Percentiles rank a stretch among this genome's conserved stretches.
Evolutionary conservation across 1,140 invertebrate genomes (phyloP).

Genomic region (Achroia grisella): DNA sequence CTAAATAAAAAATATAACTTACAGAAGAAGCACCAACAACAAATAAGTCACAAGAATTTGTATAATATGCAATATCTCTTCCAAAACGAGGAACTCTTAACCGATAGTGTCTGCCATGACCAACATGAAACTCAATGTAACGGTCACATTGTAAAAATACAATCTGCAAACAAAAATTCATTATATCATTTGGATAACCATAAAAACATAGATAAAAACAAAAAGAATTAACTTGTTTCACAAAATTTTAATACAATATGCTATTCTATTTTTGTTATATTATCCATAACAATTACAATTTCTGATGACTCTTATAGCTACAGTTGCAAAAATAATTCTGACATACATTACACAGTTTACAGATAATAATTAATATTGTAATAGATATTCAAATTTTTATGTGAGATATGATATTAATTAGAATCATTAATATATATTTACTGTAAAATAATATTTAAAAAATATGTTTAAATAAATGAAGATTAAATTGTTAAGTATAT

Average conservation of each 20-base stretch:
- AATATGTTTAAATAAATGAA: no score
- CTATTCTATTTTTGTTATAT: no score
- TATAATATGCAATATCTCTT: conserved; percentile 94
- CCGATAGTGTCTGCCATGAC: conserved; percentile 92
- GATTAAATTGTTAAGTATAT: no score
- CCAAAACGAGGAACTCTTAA: conserved; percentile 96
- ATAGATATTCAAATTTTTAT: no score
- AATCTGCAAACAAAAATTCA: conserved; percentile 74
- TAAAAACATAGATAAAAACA: background rate
- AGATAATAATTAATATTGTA: no score
- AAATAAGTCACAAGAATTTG: conserved; percentile 92
- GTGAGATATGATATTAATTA: no score
- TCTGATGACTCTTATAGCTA: no score
- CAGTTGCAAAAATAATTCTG: no score
- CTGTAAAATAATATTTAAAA: no score
- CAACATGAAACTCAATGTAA: conserved; percentile 96
- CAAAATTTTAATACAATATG: conserved; percentile 8
- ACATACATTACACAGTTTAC: no score
- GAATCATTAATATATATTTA: no score
- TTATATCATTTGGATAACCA: conserved; percentile 2
- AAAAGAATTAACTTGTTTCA: conserved; percentile 2
- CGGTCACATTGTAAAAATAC: conserved; percentile 90
- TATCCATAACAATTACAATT: no score
- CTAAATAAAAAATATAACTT: conserved; percentile 20
- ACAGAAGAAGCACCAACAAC: conserved; percentile 89